Percentiles rank a stretch among this genome's conserved stretches.
phyloP scores from a whole-genome alignment of 1,140 invertebrate genomes.

The Papilio polyxenes region DNA sequence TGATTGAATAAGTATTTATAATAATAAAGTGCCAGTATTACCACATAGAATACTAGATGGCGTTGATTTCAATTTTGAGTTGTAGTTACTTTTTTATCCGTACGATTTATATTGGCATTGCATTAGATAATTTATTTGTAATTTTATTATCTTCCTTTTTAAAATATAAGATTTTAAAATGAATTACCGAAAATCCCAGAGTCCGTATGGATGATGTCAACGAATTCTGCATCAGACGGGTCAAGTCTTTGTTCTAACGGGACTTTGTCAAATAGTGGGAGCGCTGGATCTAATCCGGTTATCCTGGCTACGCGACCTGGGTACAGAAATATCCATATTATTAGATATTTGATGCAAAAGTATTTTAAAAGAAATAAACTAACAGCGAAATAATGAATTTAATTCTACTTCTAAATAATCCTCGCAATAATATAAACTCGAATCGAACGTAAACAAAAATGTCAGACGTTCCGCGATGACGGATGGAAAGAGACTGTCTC shows the following conservation, averaged over 20 bases:
- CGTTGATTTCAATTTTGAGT: background rate
- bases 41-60: background rate
- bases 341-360: too few species aligned
- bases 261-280: slow-evolving; percentile 81
- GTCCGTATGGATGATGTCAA: slow-evolving; percentile 82
- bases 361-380: too few species aligned
- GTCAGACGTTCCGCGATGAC: too few species aligned
- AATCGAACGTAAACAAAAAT: too few species aligned
- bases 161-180: too few species aligned
- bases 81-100: background rate
- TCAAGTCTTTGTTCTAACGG: slow-evolving; percentile 70
- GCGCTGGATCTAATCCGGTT: slow-evolving; percentile 83
- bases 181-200: slow-evolving; percentile 81
- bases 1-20: slow-evolving; percentile 14
- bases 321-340: background rate
- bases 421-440: too few species aligned
- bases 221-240: slow-evolving; percentile 77
- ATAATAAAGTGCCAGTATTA: too few species aligned
- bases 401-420: too few species aligned
- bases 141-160: too few species aligned
- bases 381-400: too few species aligned
- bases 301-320: slow-evolving; percentile 73
- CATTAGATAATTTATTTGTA: too few species aligned
- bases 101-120: background rate
- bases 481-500: too few species aligned